These are phyloP conservation scores for Meganola albula DNA, from an alignment of 2,888 invertebrate genomes.

Conservation along the genomic window DNA sequence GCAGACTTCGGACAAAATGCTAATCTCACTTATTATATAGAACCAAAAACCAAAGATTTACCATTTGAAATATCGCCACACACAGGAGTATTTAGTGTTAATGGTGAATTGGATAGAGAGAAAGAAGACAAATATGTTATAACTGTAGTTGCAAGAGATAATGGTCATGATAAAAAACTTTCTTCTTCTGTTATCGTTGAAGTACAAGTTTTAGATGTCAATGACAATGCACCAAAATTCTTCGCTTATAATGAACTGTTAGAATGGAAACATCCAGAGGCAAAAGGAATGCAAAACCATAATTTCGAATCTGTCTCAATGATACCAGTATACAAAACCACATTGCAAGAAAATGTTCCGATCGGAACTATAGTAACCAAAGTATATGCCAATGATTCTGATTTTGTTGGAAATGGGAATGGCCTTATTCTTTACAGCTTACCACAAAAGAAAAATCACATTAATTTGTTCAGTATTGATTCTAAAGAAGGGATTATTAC, in stretches of 20 bases:
- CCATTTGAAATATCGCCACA: constrained; percentile 85
- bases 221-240: constrained; percentile 90
- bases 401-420: constrained; percentile 91
- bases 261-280: constrained; percentile 68
- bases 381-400: constrained; percentile 90
- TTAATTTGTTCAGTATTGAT: constrained; percentile 86
- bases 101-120: constrained; percentile 88
- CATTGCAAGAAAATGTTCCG: constrained; percentile 84
- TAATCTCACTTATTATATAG: constrained; percentile 84
- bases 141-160: constrained; percentile 85
- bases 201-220: constrained; percentile 88
- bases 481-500: constrained; percentile 90
- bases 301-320: constrained; percentile 72
- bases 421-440: constrained; percentile 88
- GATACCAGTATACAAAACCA: constrained; percentile 86
- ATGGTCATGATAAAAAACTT: constrained; percentile 79
- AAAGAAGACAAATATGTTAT: constrained; percentile 82
- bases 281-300: constrained; percentile 64
- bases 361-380: constrained; percentile 85
- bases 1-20: constrained; percentile 89
- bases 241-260: constrained; percentile 84
- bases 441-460: constrained; percentile 79
- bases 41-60: constrained; percentile 60
- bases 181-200: constrained; percentile 87
- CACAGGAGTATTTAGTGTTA: constrained; percentile 83